These are phyloP conservation scores for Leptinotarsa texana DNA, from an alignment of 1,140 invertebrate genomes.

Conservation along the genomic window DNA sequence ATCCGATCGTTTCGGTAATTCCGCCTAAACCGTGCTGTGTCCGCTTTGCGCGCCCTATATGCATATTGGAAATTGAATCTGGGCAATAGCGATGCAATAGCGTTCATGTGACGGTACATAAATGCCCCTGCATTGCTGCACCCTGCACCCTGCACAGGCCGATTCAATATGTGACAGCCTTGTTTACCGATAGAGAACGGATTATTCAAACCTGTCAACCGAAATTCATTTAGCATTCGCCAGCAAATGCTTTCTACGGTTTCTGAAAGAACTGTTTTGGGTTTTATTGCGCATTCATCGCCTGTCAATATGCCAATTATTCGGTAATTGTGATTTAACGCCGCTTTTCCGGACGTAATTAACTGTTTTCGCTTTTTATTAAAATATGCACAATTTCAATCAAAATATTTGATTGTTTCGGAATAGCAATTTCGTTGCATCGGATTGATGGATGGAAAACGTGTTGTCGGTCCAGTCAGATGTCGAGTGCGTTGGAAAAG, in stretches of 20 bases:
- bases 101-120: slow-evolving; percentile 50
- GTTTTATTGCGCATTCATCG: slow-evolving; percentile 43
- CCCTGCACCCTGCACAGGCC: slow-evolving; percentile 29
- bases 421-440: neutral
- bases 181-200: slow-evolving; percentile 51
- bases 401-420: slow-evolving; percentile 17
- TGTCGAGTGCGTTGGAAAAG: neutral
- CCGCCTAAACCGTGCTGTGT: slow-evolving; percentile 27
- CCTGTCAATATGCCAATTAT: slow-evolving; percentile 46
- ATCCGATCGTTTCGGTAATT: slow-evolving; percentile 27
- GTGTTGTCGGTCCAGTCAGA: neutral
- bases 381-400: slow-evolving; percentile 21
- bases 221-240: slow-evolving; percentile 41
- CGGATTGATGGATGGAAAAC: slow-evolving; percentile 2
- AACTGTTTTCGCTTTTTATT: slow-evolving; percentile 34
- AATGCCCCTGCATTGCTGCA: slow-evolving; percentile 42
- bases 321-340: slow-evolving; percentile 41
- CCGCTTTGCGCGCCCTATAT: slow-evolving; percentile 39
- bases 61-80: slow-evolving; percentile 54
- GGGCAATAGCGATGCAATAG: slow-evolving; percentile 49
- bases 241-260: slow-evolving; percentile 39
- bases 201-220: slow-evolving; percentile 53
- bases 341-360: slow-evolving; percentile 32
- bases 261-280: slow-evolving; percentile 40
- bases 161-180: slow-evolving; percentile 51